A percentile compares a stretch with the other conserved stretches of the same genome.
These are phyloP conservation scores for Coranthus polyacanthus DNA, from an alignment of 2,797 vertebrate genomes.

Conservation along the genomic window DNA sequence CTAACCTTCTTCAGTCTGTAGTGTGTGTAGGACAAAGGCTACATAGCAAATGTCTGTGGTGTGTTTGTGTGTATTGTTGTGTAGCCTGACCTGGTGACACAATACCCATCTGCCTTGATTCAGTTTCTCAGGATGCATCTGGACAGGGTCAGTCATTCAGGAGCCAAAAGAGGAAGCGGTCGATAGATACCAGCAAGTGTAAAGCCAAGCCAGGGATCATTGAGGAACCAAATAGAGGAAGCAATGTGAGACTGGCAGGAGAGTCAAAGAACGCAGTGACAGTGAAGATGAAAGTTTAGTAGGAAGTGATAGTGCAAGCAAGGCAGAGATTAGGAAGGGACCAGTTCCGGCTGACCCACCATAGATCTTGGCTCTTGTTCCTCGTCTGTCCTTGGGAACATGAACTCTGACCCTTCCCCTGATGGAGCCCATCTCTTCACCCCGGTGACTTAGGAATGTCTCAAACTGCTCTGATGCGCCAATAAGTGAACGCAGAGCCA, in stretches of 20 bases:
- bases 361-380: constrained; percentile 78
- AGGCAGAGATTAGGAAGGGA: constrained; percentile 31
- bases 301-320: constrained; percentile 75
- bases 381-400: constrained; percentile 78
- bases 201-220: constrained; percentile 75
- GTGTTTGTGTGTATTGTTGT: constrained; percentile 37
- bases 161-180: constrained; percentile 83
- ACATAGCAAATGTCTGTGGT: constrained; percentile 9
- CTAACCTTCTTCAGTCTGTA: constrained; percentile 25
- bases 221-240: constrained; percentile 84
- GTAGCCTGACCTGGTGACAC: constrained; percentile 69
- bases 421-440: constrained; percentile 89
- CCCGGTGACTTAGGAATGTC: constrained; percentile 87
- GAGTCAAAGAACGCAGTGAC: constrained; percentile 63
- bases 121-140: constrained; percentile 82
- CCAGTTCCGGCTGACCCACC: constrained; percentile 71
- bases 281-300: constrained; percentile 54
- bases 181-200: constrained; percentile 71
- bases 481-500: constrained; percentile 81
- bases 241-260: constrained; percentile 62
- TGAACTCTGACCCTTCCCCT: constrained; percentile 84
- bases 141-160: constrained; percentile 73
- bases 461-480: constrained; percentile 84
- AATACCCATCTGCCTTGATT: constrained; percentile 66
- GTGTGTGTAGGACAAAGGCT: constrained; percentile 26